phyloP scores from a whole-genome alignment of 2,113 vertebrate genomes.

The Pterocles orientalis region DNA sequence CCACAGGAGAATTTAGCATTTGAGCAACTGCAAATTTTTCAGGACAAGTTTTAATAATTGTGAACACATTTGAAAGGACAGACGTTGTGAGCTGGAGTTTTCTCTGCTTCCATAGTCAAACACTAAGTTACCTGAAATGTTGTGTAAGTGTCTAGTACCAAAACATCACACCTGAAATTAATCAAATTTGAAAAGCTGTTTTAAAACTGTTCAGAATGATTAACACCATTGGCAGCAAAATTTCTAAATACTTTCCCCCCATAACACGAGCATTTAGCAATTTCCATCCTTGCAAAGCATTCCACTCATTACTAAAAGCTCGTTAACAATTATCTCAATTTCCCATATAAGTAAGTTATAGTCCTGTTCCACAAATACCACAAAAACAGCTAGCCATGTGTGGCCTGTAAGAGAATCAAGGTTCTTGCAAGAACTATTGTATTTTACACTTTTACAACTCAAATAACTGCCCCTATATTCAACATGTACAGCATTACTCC shows the following conservation, averaged over 20 bases:
- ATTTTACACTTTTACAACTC: background rate
- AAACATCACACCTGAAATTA: background rate
- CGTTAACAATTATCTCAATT: background rate
- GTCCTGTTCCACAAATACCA: background rate
- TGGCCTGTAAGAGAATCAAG: background rate
- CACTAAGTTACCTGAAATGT: background rate
- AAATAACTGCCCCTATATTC: background rate
- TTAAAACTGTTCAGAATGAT: background rate
- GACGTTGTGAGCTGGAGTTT: background rate
- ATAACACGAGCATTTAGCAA: background rate
- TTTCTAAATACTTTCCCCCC: background rate
- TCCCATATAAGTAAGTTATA: background rate
- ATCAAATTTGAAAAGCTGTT: background rate
- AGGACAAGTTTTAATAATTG: background rate
- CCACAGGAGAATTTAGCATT: background rate
- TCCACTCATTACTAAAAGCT: background rate
- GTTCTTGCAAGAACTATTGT: background rate
- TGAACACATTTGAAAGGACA: background rate
- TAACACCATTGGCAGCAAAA: background rate
- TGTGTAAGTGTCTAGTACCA: background rate
- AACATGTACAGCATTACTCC: background rate
- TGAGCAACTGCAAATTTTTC: background rate
- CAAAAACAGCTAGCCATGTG: background rate
- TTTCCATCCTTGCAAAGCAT: background rate
- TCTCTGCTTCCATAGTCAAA: background rate